Evolutionary conservation across 2,113 vertebrate genomes (phyloP).

Genomic region (Typhlomys cinereus): DNA sequence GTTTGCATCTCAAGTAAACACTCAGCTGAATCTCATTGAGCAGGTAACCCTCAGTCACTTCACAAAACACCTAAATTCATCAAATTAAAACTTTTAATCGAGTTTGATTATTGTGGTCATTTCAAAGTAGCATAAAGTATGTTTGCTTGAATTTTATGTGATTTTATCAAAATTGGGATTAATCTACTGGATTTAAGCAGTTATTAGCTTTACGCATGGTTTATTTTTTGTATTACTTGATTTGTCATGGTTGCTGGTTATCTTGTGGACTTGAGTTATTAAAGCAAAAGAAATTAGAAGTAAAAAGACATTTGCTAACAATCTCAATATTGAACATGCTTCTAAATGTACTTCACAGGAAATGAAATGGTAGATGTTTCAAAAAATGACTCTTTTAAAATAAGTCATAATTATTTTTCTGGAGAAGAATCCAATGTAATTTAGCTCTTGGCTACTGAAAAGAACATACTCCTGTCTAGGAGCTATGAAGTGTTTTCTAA

Average conservation of each 20-base stretch:
- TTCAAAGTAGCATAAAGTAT: constrained; percentile 21
- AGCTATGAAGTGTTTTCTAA: constrained; percentile 16
- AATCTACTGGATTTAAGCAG: not conserved
- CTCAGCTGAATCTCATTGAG: not conserved
- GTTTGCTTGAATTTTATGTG: constrained; percentile 31
- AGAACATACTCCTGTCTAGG: not conserved
- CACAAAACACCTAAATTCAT: constrained; percentile 36
- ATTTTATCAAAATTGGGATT: constrained; percentile 56
- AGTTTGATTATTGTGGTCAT: constrained; percentile 19
- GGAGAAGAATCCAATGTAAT: constrained; percentile 5
- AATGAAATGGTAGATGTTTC: constrained; percentile 47
- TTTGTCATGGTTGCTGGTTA: not conserved
- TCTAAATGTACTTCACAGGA: constrained; percentile 25
- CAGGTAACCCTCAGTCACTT: not conserved
- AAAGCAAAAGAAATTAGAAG: constrained; percentile 38
- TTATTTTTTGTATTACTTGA: constrained; percentile 46
- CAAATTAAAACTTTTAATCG: not conserved
- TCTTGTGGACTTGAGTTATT: not conserved
- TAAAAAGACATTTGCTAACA: constrained; percentile 4
- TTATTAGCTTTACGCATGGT: constrained; percentile 31
- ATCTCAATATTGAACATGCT: constrained; percentile 18
- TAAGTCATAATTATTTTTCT: constrained; percentile 51
- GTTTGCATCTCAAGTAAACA: not conserved
- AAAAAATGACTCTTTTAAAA: constrained; percentile 30
- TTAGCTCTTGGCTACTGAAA: constrained; percentile 15